A percentile compares a stretch with the other conserved stretches of the same genome.
Conservation (phyloP, 1,140 invertebrate genomes). For the Lepidurus arcticus region DNA sequence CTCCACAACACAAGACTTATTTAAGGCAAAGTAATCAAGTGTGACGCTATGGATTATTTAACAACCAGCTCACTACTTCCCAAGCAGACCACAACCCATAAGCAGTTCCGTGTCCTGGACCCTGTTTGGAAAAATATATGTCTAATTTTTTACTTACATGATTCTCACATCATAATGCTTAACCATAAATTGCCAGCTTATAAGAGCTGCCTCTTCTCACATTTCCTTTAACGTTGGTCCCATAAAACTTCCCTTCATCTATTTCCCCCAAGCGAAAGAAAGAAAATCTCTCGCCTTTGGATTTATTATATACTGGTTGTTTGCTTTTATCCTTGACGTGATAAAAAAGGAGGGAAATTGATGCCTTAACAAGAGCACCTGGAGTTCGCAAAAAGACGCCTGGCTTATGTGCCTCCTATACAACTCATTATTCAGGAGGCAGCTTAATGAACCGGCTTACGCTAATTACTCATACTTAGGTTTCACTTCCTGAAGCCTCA, state of each 20-base stretch:
- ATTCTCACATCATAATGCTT: slow-evolving; percentile 4
- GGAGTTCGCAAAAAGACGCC: not conserved
- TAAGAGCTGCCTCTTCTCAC: not conserved
- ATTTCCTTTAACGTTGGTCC: not conserved
- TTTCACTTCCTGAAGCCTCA: not conserved
- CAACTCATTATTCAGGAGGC: not conserved
- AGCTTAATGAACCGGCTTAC: not conserved
- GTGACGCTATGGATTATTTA: slow-evolving; percentile 4
- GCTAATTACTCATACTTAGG: not conserved
- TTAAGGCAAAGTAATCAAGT: slow-evolving; percentile 14
- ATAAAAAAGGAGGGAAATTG: not conserved
- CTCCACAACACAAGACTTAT: not conserved
- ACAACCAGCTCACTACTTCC: not conserved
- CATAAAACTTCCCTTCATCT: not conserved
- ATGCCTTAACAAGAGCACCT: not conserved
- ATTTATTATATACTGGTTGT: no score
- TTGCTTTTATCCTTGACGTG: not conserved
- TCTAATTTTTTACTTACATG: not conserved
- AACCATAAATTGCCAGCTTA: not conserved
- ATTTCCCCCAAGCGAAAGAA: no score
- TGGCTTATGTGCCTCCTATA: not conserved
- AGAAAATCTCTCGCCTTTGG: no score
- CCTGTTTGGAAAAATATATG: no score
- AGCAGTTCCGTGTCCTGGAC: no score
- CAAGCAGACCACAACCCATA: no score